Percentiles rank a stretch among this genome's conserved stretches.
Conservation (phyloP, 37 sponge, comb jelly and placozoan genomes). For the Haliclona indistincta region DNA sequence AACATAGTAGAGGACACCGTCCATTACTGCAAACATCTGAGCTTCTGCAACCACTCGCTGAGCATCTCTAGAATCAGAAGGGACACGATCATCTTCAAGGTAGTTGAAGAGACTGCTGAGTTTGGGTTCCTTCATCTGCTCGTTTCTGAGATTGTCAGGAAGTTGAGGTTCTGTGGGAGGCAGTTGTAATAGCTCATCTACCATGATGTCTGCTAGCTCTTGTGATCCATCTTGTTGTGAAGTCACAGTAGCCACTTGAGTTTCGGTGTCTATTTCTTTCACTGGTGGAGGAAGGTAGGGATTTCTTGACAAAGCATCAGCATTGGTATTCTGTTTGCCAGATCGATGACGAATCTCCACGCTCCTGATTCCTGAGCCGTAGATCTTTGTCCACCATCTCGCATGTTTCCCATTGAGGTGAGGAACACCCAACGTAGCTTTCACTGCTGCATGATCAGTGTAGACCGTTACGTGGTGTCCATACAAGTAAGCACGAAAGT, state of each 20-base stretch:
- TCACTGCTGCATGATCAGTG: constrained; percentile 42
- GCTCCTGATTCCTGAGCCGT: constrained; percentile 19
- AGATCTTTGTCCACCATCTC: neutral
- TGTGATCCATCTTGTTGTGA: too few relatives aligned
- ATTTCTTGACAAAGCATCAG: constrained; percentile 33
- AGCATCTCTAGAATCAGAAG: neutral
- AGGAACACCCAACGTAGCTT: neutral
- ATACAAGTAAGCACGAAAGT: constrained; percentile 47
- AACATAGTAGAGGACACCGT: constrained; percentile 1
- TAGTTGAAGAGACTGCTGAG: constrained; percentile 8
- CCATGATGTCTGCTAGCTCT: neutral
- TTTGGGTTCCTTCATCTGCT: constrained; percentile 32
- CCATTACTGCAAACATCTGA: neutral
- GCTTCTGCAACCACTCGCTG: neutral
- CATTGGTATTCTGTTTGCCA: constrained; percentile 16
- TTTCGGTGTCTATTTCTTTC: too few relatives aligned
- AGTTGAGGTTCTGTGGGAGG: neutral
- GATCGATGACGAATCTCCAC: constrained; percentile 21
- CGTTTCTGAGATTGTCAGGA: neutral
- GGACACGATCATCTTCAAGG: neutral
- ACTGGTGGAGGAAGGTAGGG: neutral
- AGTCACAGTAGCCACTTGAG: too few relatives aligned
- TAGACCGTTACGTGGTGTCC: constrained; percentile 31
- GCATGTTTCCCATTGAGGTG: constrained; percentile 14
- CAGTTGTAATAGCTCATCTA: neutral